Evolutionary conservation across 2,888 invertebrate genomes (phyloP).

Genomic region (Polymixis flavicincta): DNA sequence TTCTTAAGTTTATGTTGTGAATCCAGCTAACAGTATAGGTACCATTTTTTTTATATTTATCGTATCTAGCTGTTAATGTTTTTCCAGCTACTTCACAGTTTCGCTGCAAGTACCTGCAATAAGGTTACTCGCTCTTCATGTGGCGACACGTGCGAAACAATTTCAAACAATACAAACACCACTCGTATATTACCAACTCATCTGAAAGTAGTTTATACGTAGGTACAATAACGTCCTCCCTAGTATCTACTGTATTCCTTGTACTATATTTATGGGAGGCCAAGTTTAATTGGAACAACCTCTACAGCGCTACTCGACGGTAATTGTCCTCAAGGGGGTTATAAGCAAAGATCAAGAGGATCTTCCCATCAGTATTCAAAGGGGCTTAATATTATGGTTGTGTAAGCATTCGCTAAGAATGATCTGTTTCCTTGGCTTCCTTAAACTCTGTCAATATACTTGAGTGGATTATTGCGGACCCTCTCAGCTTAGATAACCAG

Average conservation of each 20-base stretch:
- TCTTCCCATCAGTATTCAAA: constrained; percentile 52
- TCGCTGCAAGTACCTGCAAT: not conserved
- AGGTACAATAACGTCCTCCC: not conserved
- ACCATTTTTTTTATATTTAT: not conserved
- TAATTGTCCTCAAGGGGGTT: constrained; percentile 17
- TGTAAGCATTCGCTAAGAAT: constrained; percentile 30
- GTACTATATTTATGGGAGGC: constrained; percentile 11
- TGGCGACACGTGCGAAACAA: constrained; percentile 17
- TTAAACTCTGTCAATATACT: constrained; percentile 35
- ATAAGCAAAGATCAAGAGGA: constrained; percentile 28
- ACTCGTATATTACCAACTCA: not conserved
- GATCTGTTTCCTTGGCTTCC: constrained; percentile 6
- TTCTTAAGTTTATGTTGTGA: not conserved
- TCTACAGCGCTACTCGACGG: constrained; percentile 9
- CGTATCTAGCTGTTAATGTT: not conserved
- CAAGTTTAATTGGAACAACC: constrained; percentile 45
- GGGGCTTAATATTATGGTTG: constrained; percentile 14
- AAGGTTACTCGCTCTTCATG: not conserved
- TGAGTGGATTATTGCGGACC: constrained; percentile 32
- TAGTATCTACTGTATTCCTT: not conserved
- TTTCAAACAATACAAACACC: constrained; percentile 15
- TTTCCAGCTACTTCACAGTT: not conserved
- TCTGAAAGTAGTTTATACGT: not conserved
- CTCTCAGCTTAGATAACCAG: constrained; percentile 9
- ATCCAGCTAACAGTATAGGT: not conserved